Base-by-base conservation (phyloP, 37 sponge, comb jelly and placozoan species). In the Cliona cf. orientalis region DNA sequence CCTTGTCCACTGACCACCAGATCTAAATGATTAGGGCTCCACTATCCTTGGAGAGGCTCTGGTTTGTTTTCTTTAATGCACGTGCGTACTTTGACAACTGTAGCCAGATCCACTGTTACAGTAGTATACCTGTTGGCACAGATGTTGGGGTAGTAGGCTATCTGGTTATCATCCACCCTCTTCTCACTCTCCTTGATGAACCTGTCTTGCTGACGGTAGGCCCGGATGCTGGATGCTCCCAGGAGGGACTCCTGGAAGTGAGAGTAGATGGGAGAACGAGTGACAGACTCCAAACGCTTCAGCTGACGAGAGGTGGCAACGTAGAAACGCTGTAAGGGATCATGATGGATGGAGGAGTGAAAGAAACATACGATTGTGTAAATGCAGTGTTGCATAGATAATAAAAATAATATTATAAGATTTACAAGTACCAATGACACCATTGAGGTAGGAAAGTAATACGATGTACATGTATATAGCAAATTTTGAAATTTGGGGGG, bases 261-360 rank as follows among this genome's bases (percentile, higher is more conserved):
- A 22, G 97, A 83, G 91, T 94, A 99, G 78, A 99, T 99, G 35
- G 99, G 99, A 57, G 99, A 99, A 0, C 97, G 90, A 22, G 84
- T 92, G 74, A 94, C 74, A 25, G 97, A 97, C 69, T 99, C 99
- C 32, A 99, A 71, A 31, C 99, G 93, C 72, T 96, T 96, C 59
- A 99, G 81, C 75, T 99, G 99, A 44, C 99, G 88, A 56, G 99
- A 99, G 37, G 99, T 92, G 61, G 92, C 80, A 19, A 96, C 90
- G 72, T 99, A 99, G 81, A 94, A 80, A 28, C 95, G 66, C 93
- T 96, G 72, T 1, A 37, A 59, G 1, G 21, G 26, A 69, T 5
- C 26, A 32, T n/a, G n/a, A n/a, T n/a, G n/a, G n/a, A n/a, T n/a
- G n/a, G 19, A 9, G 28, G 28, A 23, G 9, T 35, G 19, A 63